Evolutionary conservation across 2,113 vertebrate species (phyloP).

Genomic region (Donacobius atricapilla): DNA sequence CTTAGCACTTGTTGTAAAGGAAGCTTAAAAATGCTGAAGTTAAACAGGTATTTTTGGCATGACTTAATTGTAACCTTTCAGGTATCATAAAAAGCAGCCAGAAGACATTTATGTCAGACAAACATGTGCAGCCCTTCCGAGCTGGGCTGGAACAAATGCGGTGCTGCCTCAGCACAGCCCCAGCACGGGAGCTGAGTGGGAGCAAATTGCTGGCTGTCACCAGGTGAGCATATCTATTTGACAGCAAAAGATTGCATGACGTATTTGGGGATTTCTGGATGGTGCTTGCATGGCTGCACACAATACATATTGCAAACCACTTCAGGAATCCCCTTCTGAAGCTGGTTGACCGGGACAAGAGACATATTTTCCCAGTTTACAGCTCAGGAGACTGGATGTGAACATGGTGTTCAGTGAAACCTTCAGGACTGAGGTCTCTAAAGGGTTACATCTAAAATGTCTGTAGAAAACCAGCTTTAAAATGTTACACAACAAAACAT

Average conservation of each 20-base stretch:
- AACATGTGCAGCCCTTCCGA: accelerated
- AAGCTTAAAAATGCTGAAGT: neutral
- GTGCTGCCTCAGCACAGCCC: neutral
- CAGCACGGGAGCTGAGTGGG: accelerated
- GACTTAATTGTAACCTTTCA: neutral
- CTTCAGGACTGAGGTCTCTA: neutral
- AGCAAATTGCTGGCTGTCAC: neutral
- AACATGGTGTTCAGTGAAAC: neutral
- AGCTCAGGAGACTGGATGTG: neutral
- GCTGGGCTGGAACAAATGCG: neutral
- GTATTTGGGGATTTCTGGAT: neutral
- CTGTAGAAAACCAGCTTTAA: slow-evolving; percentile 74
- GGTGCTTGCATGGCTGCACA: neutral
- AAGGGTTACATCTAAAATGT: slow-evolving; percentile 65
- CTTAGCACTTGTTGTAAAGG: neutral
- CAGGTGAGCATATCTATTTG: neutral
- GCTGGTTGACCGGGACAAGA: neutral
- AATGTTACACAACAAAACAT: slow-evolving; percentile 75
- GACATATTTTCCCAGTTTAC: neutral
- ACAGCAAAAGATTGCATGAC: neutral
- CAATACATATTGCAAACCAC: neutral
- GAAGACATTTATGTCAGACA: neutral
- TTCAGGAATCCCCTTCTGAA: neutral
- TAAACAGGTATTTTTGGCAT: neutral
- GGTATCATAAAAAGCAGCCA: neutral